A percentile compares a stretch with the other conserved stretches of the same genome.
These are phyloP conservation scores for Hypocryptadius cinnamomeus DNA, from an alignment of 2,113 vertebrate species.

Conservation along the genomic window DNA sequence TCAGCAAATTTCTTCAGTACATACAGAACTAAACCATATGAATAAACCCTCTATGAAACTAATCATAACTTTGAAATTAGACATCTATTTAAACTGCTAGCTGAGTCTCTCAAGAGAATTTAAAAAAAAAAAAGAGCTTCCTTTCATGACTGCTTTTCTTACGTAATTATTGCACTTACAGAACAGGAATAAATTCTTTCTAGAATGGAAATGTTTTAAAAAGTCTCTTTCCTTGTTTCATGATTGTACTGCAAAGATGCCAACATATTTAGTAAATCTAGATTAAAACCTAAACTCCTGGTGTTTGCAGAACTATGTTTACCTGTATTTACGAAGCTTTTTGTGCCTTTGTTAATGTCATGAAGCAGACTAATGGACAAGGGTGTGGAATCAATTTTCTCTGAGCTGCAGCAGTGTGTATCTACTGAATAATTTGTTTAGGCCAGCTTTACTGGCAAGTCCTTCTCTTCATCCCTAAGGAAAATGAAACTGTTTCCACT, in stretches of 20 bases:
- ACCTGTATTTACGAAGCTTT: background rate
- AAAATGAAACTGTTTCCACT: background rate
- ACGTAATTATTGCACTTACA: background rate
- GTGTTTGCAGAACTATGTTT: background rate
- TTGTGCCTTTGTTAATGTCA: background rate
- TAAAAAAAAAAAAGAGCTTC: background rate
- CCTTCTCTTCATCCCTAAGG: background rate
- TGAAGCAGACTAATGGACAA: background rate
- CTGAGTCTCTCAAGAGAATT: background rate
- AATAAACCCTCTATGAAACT: background rate
- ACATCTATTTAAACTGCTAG: background rate
- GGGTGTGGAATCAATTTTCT: background rate
- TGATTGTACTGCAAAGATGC: background rate
- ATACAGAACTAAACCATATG: background rate
- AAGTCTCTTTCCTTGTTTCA: background rate
- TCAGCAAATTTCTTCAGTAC: background rate
- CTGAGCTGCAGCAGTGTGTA: background rate
- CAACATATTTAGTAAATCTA: background rate
- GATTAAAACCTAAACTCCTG: background rate
- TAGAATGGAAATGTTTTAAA: background rate
- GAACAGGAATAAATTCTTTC: background rate
- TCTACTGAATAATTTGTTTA: background rate
- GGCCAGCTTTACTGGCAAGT: background rate
- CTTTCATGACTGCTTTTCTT: background rate
- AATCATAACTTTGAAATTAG: background rate